phyloP scores from a whole-genome alignment of 2,797 vertebrate species.

The Spinibarbus caldwelli region DNA sequence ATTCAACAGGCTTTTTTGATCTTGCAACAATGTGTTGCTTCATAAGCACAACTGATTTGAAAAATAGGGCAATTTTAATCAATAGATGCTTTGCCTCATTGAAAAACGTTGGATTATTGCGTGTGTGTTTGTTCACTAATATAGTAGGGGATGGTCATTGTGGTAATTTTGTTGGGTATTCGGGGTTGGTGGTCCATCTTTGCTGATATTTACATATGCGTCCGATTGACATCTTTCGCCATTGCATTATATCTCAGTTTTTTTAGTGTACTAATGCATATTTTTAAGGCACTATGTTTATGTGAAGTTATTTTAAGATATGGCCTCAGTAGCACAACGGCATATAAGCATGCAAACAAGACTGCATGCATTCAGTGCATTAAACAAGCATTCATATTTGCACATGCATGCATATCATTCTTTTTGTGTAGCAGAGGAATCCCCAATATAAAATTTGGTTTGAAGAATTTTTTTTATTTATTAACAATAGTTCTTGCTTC shows the following conservation, averaged over 20 bases:
- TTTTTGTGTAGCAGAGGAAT: background rate
- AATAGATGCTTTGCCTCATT: constrained; percentile 37
- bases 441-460: background rate
- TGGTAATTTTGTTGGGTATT: constrained; percentile 8
- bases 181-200: constrained; percentile 20
- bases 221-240: background rate
- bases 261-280: background rate
- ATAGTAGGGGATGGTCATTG: background rate
- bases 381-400: background rate
- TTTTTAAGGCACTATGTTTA: background rate
- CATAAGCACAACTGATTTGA: background rate
- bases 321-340: background rate
- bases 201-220: background rate
- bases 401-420: background rate
- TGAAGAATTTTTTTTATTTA: background rate
- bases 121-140: background rate
- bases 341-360: background rate
- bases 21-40: constrained; percentile 16
- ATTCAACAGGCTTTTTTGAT: constrained; percentile 1
- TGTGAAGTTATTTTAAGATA: background rate
- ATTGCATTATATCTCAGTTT: background rate
- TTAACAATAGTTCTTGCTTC: background rate
- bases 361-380: background rate
- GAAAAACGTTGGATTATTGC: constrained; percentile 21
- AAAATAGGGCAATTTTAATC: constrained; percentile 39